Percentiles rank a stretch among this genome's conserved stretches.
phyloP scores from a whole-genome alignment of 2,888 invertebrate species.

The Tenodera sinensis region DNA sequence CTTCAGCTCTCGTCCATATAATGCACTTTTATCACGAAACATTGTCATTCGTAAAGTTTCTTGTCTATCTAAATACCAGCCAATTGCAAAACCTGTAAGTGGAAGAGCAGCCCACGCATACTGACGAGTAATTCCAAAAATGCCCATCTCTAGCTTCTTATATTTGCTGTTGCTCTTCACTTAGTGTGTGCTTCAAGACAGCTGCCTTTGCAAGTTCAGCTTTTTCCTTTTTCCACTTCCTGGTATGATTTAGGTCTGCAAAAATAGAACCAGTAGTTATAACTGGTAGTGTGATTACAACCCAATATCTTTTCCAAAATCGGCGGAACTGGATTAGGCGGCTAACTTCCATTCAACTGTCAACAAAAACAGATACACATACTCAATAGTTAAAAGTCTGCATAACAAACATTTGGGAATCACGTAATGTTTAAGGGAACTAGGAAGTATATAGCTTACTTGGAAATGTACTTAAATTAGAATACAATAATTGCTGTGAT shows the following conservation, averaged over 20 bases:
- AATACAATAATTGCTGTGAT: too few species aligned
- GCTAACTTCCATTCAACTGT: constrained; percentile 52
- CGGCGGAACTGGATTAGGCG: constrained; percentile 34
- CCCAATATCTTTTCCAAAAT: constrained; percentile 60
- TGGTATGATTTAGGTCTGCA: constrained; percentile 70
- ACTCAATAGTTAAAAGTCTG: not conserved
- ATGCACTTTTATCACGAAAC: constrained; percentile 75
- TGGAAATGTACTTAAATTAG: too few species aligned
- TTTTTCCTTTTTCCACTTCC: constrained; percentile 62
- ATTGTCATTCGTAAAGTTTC: constrained; percentile 68
- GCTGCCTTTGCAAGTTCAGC: constrained; percentile 20
- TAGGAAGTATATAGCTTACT: too few species aligned
- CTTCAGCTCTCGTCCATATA: constrained; percentile 65
- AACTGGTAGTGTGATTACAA: constrained; percentile 65
- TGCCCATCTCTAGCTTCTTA: constrained; percentile 44
- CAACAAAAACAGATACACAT: not conserved
- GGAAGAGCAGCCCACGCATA: constrained; percentile 54
- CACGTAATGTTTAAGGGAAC: too few species aligned
- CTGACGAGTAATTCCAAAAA: constrained; percentile 56
- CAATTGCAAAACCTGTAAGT: constrained; percentile 55
- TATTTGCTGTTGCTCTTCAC: constrained; percentile 20
- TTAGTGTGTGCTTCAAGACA: constrained; percentile 23
- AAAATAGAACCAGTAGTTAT: constrained; percentile 57
- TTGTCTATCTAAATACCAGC: constrained; percentile 61
- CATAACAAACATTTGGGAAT: too few species aligned